phyloP scores from a whole-genome alignment of 92 coral and sea anemone species.

The Epizoanthus fatuus region DNA sequence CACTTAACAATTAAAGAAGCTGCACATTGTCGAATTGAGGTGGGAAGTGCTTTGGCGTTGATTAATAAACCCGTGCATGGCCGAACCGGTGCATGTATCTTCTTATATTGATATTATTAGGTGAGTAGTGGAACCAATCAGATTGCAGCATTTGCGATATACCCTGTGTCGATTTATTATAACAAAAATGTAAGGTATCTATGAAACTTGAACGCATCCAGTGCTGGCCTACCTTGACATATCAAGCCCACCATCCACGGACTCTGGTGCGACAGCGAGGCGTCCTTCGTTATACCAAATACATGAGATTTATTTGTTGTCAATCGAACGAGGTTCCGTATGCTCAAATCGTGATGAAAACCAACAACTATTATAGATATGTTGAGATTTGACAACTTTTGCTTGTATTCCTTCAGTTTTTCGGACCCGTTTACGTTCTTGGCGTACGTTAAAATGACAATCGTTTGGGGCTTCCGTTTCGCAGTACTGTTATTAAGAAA shows the following conservation, averaged over 20 bases:
- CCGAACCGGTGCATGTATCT: too few species aligned
- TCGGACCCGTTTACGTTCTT: neutral
- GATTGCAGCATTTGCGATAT: too few species aligned
- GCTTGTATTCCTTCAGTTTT: neutral
- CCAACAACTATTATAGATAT: constrained; percentile 22
- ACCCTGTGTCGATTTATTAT: too few species aligned
- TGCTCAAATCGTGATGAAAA: neutral
- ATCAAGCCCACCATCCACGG: constrained; percentile 26
- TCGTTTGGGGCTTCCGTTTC: neutral
- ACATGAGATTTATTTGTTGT: neutral
- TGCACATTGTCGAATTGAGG: too few species aligned
- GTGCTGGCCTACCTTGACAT: constrained; percentile 6
- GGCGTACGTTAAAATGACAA: neutral
- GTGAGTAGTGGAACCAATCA: too few species aligned
- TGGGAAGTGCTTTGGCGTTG: too few species aligned
- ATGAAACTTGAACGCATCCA: too few species aligned
- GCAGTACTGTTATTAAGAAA: neutral
- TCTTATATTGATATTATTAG: too few species aligned
- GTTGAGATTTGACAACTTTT: neutral
- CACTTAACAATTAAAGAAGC: too few species aligned
- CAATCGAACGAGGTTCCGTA: neutral
- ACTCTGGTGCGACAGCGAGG: neutral
- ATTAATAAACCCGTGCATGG: too few species aligned
- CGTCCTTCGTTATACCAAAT: neutral
- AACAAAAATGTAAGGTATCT: too few species aligned